Percentiles rank a stretch among this genome's conserved stretches.
Evolutionary conservation across 2,797 vertebrate genomes (phyloP).

Genomic region (Diplodus puntazzo): DNA sequence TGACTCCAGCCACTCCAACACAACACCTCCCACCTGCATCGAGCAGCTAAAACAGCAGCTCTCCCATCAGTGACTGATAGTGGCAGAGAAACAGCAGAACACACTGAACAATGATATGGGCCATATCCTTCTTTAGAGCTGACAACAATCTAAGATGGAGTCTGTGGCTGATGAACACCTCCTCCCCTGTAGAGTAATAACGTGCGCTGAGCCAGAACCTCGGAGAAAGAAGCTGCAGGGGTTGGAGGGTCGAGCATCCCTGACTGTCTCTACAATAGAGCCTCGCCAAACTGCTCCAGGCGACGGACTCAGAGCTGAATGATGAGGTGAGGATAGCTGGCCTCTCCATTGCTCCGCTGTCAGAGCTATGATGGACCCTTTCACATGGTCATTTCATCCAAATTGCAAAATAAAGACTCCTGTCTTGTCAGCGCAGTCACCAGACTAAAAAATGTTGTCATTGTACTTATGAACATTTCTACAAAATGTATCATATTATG

Average conservation of each 20-base stretch:
- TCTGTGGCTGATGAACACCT: slow-evolving; percentile 69
- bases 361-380: slow-evolving; percentile 17
- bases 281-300: slow-evolving; percentile 38
- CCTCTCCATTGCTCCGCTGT: slow-evolving; percentile 17
- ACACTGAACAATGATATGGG: slow-evolving; percentile 61
- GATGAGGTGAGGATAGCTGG: slow-evolving; percentile 53
- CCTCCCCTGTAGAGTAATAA: slow-evolving; percentile 70
- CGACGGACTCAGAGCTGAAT: slow-evolving; percentile 51
- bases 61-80: slow-evolving; percentile 55
- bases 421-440: background rate
- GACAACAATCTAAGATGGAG: slow-evolving; percentile 70
- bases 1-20: slow-evolving; percentile 5
- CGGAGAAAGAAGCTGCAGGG: slow-evolving; percentile 35
- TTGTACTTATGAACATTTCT: too few relatives aligned
- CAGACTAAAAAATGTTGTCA: too few relatives aligned
- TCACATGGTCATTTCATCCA: slow-evolving; percentile 11
- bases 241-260: slow-evolving; percentile 44
- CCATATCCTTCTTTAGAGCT: slow-evolving; percentile 52
- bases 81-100: slow-evolving; percentile 61
- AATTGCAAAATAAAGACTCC: background rate
- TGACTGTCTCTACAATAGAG: slow-evolving; percentile 43
- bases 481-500: too few relatives aligned
- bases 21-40: slow-evolving; percentile 15
- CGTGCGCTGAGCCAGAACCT: slow-evolving; percentile 69
- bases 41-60: slow-evolving; percentile 43